Base-by-base conservation (phyloP, 1,140 invertebrate genomes). In the Ephestia elutella region DNA sequence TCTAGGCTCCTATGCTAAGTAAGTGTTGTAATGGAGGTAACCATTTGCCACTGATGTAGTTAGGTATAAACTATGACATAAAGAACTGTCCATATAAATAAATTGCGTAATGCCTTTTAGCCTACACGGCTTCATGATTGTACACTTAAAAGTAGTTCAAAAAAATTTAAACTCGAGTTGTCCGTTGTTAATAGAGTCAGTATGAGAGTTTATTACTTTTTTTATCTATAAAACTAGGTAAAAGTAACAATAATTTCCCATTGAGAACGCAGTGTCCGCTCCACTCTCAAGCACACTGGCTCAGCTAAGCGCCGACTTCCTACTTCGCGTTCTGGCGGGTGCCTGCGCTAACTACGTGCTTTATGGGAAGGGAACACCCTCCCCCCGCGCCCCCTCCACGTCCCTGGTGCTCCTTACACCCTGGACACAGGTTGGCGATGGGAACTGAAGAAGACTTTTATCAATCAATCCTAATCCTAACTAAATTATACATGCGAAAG, bases 281-380 rank as follows among this genome's bases (percentile, higher is more conserved):
- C 20, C 30, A 11, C 54, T 32, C 38, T 5, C 5, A 19, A 18
- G 25, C 20, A 19, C 20, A 35, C 28, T 11, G 35, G 5, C 21
- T 30, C 62, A 54, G 60, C 66, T 82, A 83, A 82, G 70, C 76
- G 75, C 30, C 70, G 73, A 81, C 80, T 82, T 84, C 81, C 81
- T 80, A 80, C 70, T 70, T 68, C 65, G 72, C 74, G 81, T 84
- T 82, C 69, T 80, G 81, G 74, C 78, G 66, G 62, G 65, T 86
- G 78, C 63, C 48, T 69, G 56, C 71, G 62, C 60, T 82, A 86
- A 82, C 75, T 62, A 81, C 62, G 78, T 80, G 80, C 75, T 68
- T 77, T 85, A 82, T 85, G 82, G 78, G 71, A 80, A 82, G 69
- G 30, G 30, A 32, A 10, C 60, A 51, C 63, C 68, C 56, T 49